Percentiles rank a stretch among this genome's conserved stretches.
Conservation (phyloP, 2,113 vertebrate species). For the Lamprotornis superbus region DNA sequence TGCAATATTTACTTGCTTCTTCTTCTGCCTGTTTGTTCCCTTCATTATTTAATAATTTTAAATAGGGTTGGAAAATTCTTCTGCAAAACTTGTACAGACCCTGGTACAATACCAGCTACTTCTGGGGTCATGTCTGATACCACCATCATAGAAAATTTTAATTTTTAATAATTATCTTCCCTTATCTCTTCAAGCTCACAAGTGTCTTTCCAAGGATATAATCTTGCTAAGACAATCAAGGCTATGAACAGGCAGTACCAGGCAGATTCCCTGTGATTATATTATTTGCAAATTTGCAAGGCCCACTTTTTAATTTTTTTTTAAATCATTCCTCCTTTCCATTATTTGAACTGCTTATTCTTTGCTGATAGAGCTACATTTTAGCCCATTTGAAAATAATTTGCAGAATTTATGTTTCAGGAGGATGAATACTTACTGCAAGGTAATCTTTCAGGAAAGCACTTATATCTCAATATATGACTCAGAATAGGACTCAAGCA, state of each 20-base stretch:
- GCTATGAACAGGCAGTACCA: neutral
- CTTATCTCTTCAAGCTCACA: neutral
- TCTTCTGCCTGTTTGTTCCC: neutral
- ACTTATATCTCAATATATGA: neutral
- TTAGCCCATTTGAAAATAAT: conserved; percentile 10
- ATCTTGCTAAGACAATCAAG: neutral
- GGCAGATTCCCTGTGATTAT: neutral
- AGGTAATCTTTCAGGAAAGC: conserved; percentile 21
- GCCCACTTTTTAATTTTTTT: neutral
- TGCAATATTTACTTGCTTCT: neutral
- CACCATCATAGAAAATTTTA: neutral
- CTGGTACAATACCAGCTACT: neutral
- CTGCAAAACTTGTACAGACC: neutral
- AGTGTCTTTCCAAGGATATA: neutral
- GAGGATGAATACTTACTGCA: conserved; percentile 22
- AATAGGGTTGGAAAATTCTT: neutral
- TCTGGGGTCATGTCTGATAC: neutral
- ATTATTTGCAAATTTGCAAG: neutral
- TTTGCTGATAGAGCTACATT: conserved; percentile 32
- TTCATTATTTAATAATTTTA: neutral
- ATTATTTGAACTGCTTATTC: conserved; percentile 18
- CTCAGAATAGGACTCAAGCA: conserved; percentile 8
- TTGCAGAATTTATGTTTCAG: conserved; percentile 16
- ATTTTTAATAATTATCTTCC: neutral
- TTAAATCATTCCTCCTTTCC: neutral